Percentiles rank a stretch among this genome's conserved stretches.
Evolutionary conservation across 2,888 invertebrate species (phyloP).

Genomic region (Parasteatoda lunata): DNA sequence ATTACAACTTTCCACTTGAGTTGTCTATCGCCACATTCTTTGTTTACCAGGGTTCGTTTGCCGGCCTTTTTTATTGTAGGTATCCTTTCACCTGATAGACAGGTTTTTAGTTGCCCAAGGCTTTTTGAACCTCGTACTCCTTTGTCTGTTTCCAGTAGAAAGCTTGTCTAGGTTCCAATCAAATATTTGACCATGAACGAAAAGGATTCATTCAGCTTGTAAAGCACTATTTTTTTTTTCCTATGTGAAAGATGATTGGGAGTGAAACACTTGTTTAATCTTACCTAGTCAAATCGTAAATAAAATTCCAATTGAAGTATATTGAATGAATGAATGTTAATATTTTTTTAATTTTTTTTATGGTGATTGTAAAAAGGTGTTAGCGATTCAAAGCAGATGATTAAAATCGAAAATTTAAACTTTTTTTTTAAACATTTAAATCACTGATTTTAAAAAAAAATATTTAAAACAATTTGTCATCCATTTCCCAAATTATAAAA

Average conservation of each 20-base stretch:
- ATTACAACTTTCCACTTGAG: conserved; percentile 37
- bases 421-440: not conserved
- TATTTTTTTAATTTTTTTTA: no score
- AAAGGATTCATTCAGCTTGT: not conserved
- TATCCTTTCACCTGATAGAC: conserved; percentile 7
- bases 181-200: not conserved
- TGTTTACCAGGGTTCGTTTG: conserved; percentile 34
- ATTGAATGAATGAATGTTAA: no score
- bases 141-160: conserved; percentile 2
- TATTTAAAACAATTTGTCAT: not conserved
- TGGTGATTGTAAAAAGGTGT: no score
- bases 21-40: conserved; percentile 37
- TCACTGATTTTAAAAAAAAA: not conserved
- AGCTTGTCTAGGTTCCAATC: not conserved
- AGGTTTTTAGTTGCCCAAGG: conserved; percentile 17
- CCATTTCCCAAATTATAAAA: no score
- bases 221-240: no score
- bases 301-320: no score
- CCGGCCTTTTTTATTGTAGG: not conserved
- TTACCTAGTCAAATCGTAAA: no score
- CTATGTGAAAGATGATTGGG: no score
- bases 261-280: no score
- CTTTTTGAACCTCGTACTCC: not conserved
- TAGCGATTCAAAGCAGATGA: no score
- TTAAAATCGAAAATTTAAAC: not conserved